Evolutionary conservation across 1,140 invertebrate species (phyloP), one percentile per base, ranked within the genome.

Genomic region (Aphelenchoides fujianensis): DNA sequence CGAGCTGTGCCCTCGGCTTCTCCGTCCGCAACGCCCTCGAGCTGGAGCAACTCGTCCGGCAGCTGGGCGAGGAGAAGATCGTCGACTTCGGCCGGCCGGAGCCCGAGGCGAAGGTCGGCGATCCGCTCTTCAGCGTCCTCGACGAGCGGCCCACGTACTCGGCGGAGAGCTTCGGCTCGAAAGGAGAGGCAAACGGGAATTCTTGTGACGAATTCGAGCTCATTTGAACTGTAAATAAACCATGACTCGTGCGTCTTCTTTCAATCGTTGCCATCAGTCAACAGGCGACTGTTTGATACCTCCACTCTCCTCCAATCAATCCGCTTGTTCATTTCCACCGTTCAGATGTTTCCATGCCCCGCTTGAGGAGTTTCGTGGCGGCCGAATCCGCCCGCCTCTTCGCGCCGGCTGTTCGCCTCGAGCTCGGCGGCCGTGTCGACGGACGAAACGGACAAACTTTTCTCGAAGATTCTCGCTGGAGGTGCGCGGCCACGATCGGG

Each of bases 401-500:
- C n/a, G 23, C 55, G 27, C 27, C 55, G 5, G 34, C 28, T 59
- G 55, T 59, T 7, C 23, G 19, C 5, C 34, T 27, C 5, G 23
- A 5, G 23, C 55, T 7, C 19, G 34, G 5, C 19, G 7, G 19
- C 5, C 23, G 34, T 32, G 34, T 19, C 16, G 0, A 69, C n/a
- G 23, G 12, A 5, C 23, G 48, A 76, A n/a, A 7, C 37, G 54
- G 78, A 79, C 36, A 75, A 82, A 57, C 31, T 79, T 48, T 81
- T 82, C 41, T 70, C 74, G 12, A 57, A 69, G 36, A 75, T n/a
- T 83, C 63, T 68, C 81, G 48, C 34, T 83, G 5, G 81, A 83
- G 61, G 70, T 84, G 36, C 74, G 83, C n/a, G 83, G 83, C 7
- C 81, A 83, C 61, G 83, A 83, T 54, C 48, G 68, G 30, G 77